A percentile compares a stretch with the other conserved stretches of the same genome.
Evolutionary conservation across 2,888 invertebrate species (phyloP).

Genomic region (Standfussiana lucernea): DNA sequence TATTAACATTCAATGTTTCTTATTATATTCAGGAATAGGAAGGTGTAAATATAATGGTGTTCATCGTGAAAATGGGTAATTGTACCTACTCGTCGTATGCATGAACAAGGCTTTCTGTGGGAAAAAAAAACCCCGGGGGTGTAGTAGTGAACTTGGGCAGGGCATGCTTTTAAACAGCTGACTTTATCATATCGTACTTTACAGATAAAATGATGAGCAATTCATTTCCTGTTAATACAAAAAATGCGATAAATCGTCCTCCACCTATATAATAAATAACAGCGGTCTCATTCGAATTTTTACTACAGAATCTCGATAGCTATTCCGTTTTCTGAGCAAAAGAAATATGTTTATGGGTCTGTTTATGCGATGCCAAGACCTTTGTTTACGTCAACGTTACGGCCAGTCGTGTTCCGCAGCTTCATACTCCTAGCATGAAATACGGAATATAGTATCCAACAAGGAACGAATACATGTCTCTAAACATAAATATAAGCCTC

Average conservation of each 20-base stretch:
- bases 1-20: background rate
- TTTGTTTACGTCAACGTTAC: slow-evolving; percentile 68
- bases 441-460: slow-evolving; percentile 48
- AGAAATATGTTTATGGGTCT: slow-evolving; percentile 71
- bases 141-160: background rate
- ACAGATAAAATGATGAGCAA: slow-evolving; percentile 34
- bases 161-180: background rate
- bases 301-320: slow-evolving; percentile 67
- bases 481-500: slow-evolving; percentile 22
- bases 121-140: background rate
- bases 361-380: slow-evolving; percentile 67
- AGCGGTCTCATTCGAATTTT: slow-evolving; percentile 68
- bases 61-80: background rate
- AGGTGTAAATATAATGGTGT: background rate
- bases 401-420: slow-evolving; percentile 54
- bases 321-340: slow-evolving; percentile 67
- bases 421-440: slow-evolving; percentile 43
- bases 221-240: slow-evolving; percentile 44
- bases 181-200: background rate
- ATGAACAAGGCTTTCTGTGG: background rate
- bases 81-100: background rate
- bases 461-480: slow-evolving; percentile 42
- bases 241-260: slow-evolving; percentile 65
- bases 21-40: background rate
- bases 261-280: slow-evolving; percentile 69